Evolutionary conservation across 1,140 invertebrate genomes (phyloP).

Genomic region (Neotoxoptera formosana): DNA sequence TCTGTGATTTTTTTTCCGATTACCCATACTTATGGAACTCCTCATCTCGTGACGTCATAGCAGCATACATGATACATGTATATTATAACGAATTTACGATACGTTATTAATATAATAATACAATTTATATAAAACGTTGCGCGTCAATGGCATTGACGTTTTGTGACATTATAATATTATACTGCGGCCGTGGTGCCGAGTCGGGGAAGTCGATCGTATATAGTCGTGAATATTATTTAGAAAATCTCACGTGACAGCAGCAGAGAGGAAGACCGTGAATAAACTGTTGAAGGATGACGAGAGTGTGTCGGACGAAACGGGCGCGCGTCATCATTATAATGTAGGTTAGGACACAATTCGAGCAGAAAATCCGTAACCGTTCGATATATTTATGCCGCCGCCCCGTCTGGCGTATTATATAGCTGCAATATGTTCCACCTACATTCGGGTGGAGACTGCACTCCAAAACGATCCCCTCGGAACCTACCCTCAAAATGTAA

Average conservation of each 20-base stretch:
- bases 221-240: background rate
- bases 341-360: slow-evolving; percentile 33
- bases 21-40: background rate
- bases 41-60: background rate
- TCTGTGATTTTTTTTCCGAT: background rate
- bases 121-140: background rate
- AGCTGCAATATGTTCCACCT: background rate
- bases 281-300: background rate
- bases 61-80: background rate
- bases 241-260: background rate
- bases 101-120: no score
- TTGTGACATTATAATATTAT: no score
- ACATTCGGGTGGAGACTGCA: background rate
- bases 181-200: background rate
- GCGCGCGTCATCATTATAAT: slow-evolving; percentile 19
- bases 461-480: background rate
- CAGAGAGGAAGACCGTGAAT: slow-evolving; percentile 13
- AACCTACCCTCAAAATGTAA: background rate
- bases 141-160: background rate
- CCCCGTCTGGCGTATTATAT: background rate
- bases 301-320: slow-evolving; percentile 29
- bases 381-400: background rate
- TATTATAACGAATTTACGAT: no score
- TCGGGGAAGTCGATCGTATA: background rate
- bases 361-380: background rate